These are phyloP conservation scores for Agelas oroides DNA, from an alignment of 37 sponge, comb jelly and placozoan species.

Conservation along the genomic window DNA sequence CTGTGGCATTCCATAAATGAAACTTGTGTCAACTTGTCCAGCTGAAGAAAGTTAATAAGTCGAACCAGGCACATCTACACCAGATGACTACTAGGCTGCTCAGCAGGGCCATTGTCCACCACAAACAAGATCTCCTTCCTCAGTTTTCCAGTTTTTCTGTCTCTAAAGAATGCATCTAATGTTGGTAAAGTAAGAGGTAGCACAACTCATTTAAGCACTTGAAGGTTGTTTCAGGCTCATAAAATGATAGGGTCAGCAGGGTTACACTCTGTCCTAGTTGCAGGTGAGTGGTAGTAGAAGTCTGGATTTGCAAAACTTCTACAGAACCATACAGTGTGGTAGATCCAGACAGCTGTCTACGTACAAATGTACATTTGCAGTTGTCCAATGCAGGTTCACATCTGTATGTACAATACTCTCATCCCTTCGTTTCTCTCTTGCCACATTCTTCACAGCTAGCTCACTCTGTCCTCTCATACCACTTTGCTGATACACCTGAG, in stretches of 20 bases:
- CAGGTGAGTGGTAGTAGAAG: not conserved
- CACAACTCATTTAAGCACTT: not conserved
- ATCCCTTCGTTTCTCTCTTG: not conserved
- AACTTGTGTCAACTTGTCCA: constrained; percentile 12
- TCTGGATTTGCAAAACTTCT: not conserved
- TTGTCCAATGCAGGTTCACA: constrained; percentile 15
- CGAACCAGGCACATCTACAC: constrained; percentile 26
- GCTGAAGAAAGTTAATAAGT: constrained; percentile 19
- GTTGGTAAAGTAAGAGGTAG: not conserved
- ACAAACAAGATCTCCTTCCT: constrained; percentile 10
- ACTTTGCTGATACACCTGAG: not conserved
- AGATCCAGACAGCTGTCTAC: not conserved
- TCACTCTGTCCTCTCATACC: constrained; percentile 14
- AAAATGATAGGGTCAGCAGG: constrained; percentile 12
- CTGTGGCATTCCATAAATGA: constrained; percentile 27
- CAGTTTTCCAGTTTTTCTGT: constrained; percentile 1
- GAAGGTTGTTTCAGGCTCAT: constrained; percentile 25
- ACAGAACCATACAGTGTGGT: not conserved
- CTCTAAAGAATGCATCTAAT: not conserved
- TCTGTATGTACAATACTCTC: not conserved
- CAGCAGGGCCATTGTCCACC: constrained; percentile 27
- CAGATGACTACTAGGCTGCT: constrained; percentile 5
- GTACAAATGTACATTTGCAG: not conserved
- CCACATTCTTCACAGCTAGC: not conserved
- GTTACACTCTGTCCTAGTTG: constrained; percentile 5